Evolutionary conservation across 2,888 invertebrate genomes (phyloP), one percentile per base, ranked within the genome.

Genomic region (Drosophila robusta): DNA sequence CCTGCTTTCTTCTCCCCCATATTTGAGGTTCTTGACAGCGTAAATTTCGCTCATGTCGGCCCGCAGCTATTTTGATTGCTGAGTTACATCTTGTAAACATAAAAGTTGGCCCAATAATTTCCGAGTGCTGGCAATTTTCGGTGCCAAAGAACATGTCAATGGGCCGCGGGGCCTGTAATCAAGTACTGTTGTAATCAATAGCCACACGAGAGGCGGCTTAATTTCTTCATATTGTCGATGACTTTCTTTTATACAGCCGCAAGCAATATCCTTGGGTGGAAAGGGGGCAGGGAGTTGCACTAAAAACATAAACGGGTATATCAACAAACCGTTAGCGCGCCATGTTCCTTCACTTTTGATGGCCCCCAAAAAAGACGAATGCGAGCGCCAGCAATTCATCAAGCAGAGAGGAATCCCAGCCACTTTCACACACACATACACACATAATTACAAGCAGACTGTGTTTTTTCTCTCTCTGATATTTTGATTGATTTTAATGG

Each of bases 401-500:
- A 67, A 57, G 36, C 38, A 62, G n/a, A 41, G 29, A 29, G 29
- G 29, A 50, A 44, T 14, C 38, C 57, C 39, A 24, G 18, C 29
- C 14, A 50, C 78, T 84, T 80, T 77, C 74, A 70, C 87, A 39
- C n/a, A 18, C 42, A 9, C 7, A 26, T 8, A 44, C 9, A 39
- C 24, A 61, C 18, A 58, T 61, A 63, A 72, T 55, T 58, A 65
- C 56, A 22, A 16, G 42, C 0, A 12, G 12, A 24, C 16, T 6
- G 16, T 42, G 6, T n/a, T 26, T 14, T 18, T 14, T 14, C 11
- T 36, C 41, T 18, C 52, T 54, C 12, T 58, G 63, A 61, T 84
- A 70, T 87, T 87, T 88, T 88, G 87, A 83, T 86, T 83, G 87
- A 83, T 86, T 86, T 86, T 83, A 87, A 85, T 85, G 87, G 89